Evolutionary conservation across 2,888 invertebrate species (phyloP), one percentile per base, ranked within the genome.

Genomic region (Caenorhabditis macrosperma): DNA sequence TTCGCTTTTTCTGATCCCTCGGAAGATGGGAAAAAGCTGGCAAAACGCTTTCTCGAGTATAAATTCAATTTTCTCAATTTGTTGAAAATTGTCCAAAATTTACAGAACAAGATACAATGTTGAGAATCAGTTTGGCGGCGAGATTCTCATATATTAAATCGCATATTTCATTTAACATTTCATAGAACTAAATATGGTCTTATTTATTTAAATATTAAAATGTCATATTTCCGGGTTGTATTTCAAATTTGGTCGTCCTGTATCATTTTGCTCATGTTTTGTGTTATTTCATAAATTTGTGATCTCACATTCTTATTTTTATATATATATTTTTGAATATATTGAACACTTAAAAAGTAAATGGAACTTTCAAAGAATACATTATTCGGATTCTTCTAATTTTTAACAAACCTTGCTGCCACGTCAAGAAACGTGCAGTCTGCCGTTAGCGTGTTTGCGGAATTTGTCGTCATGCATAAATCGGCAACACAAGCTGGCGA

Each of bases 1-100:
- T 22, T 67, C 22, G 72, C 78, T 1, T 72, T 78, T 24, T 72
- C 67, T 4, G 78, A 78, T 10, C 63, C 72, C 7, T 61, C 72
- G 10, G 59, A 55, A 28, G 67, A 67, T 10, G 78, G 72, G 4
- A 30, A 30, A 6, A 10, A 12, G 6, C 30, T 78, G n/a, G 72
- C 67, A 3, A 41, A 41, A 24, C 15, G 24, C 2, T 78, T 50
- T 48, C 44, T 54, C 0, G 24, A 66, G 67, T 72, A 22, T 33
- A 26, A 22, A 35, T 38, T 59, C 24, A 33, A 9, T 4, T 55
- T 6, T 10, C 9, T 6, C 3, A 30, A n/a, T 15, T n/a, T 33
- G n/a, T n/a, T 7, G 2, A 15, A 55, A 17, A 10, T 50, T 15
- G 48, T 50, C 4, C 7, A 9, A n/a, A n/a, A n/a, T n/a, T 69